Evolutionary conservation across 2,113 vertebrate species (phyloP), one percentile per base, ranked within the genome.

Genomic region (Gopherus evgoodei): DNA sequence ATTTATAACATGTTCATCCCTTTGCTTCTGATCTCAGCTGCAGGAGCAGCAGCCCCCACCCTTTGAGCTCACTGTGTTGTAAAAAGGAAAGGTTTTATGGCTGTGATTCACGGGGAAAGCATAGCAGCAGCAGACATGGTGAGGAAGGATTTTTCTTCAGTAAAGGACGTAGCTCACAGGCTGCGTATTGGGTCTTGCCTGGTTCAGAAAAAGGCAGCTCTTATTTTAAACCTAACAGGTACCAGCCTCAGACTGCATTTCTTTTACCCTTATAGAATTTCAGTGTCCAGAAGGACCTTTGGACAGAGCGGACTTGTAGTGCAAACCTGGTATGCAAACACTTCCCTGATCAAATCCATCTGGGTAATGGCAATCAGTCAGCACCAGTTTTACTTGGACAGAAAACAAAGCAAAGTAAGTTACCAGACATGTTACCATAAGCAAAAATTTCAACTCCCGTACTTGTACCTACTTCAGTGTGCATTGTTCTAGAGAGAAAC

Each of bases 341-440:
- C 99, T 80, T 99, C 99, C 94, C 98, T 99, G 97, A 99, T 99
- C 98, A 99, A 99, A 94, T 99, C 99, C 98, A 99, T 99, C 98
- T 99, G 99, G 99, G 99, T 98, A 92, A 99, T 99, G 99, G 99
- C 99, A 95, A 99, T 99, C 97, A 99, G 99, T 98, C 99, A 99
- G 92, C 99, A 99, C 97, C 99, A 99, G 97, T 99, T 99, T 96
- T 99, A 99, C 98, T 98, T 99, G 98, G 99, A 99, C 96, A 99
- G 99, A 95, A 99, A 99, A 93, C 99, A 99, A 97, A 99, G 99
- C 98, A 99, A 99, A 98, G 99, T 99, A 97, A 99, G 99, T 97
- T 89, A 24, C 11, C 47, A 81, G 81, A 69, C 35, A 50, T 29
- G 79, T 84, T 89, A 89, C 86, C 83, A 8, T 11, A 5, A 38